These are phyloP conservation scores for Prolemur simus DNA, from an alignment of 2,113 vertebrate genomes.

Conservation along the genomic window DNA sequence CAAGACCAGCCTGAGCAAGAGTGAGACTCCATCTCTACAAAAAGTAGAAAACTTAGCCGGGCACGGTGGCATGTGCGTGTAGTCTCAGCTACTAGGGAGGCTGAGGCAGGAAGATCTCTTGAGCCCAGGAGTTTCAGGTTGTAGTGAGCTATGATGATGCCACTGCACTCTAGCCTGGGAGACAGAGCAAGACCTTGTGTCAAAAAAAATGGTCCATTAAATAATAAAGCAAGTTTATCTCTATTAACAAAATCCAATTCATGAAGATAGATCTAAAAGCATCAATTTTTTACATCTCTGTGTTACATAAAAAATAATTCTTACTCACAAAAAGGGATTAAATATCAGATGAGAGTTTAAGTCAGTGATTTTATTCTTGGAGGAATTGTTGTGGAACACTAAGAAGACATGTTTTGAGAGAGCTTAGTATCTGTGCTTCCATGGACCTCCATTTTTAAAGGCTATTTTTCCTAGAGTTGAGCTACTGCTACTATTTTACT, in stretches of 20 bases:
- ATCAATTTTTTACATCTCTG: neutral
- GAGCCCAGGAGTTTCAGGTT: too few relatives aligned
- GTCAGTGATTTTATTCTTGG: constrained; percentile 19
- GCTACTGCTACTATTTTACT: neutral
- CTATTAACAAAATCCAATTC: constrained; percentile 28
- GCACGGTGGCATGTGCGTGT: too few relatives aligned
- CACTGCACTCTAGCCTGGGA: too few relatives aligned
- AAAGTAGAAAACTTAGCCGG: too few relatives aligned
- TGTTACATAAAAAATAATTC: constrained; percentile 2
- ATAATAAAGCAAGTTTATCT: neutral
- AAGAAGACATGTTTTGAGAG: constrained; percentile 4
- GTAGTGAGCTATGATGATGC: too few relatives aligned
- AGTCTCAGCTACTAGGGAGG: too few relatives aligned
- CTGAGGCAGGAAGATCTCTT: too few relatives aligned
- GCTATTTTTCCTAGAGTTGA: constrained; percentile 42
- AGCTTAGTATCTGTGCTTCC: neutral
- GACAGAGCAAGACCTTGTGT: too few relatives aligned
- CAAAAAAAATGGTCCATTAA: neutral
- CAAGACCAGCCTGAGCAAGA: too few relatives aligned
- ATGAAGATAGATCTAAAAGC: constrained; percentile 26
- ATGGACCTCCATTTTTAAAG: neutral
- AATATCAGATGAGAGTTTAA: constrained; percentile 1
- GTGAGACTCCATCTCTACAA: too few relatives aligned
- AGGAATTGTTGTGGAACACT: neutral
- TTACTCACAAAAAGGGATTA: neutral